Evolutionary conservation across 2,113 vertebrate species (phyloP).

Genomic region (Telmatochromis sp.): DNA sequence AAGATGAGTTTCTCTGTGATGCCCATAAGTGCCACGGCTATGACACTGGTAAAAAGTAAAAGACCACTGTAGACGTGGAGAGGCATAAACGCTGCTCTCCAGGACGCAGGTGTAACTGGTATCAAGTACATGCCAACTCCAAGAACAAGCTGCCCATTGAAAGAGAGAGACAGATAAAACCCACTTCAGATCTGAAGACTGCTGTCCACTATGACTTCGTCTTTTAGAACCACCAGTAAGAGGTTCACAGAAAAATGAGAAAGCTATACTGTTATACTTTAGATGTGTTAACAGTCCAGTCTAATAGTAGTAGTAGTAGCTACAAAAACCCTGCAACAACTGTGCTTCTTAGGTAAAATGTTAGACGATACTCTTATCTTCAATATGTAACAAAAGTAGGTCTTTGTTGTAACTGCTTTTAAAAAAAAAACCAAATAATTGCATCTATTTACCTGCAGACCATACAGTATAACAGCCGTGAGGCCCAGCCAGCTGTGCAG

Average conservation of each 20-base stretch:
- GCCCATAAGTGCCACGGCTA: constrained; percentile 86
- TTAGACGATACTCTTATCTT: not conserved
- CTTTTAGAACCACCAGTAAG: not conserved
- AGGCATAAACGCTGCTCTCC: constrained; percentile 80
- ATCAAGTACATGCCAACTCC: constrained; percentile 83
- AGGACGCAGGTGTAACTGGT: constrained; percentile 74
- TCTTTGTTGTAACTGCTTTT: not conserved
- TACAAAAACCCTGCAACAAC: not conserved
- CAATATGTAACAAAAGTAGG: not conserved
- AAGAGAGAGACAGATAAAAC: not conserved
- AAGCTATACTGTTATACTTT: not conserved
- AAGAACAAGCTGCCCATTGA: constrained; percentile 77
- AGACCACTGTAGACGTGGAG: constrained; percentile 85
- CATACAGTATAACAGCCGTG: constrained; percentile 74
- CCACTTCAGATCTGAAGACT: not conserved
- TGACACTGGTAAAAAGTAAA: constrained; percentile 79
- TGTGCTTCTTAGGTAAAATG: not conserved
- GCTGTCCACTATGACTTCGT: not conserved
- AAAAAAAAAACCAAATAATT: not conserved
- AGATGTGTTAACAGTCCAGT: not conserved
- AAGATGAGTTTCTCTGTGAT: constrained; percentile 95
- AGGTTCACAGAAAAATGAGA: not conserved
- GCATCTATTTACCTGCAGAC: constrained; percentile 78
- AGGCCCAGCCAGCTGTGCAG: constrained; percentile 96
- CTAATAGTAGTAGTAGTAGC: not conserved